Percentiles rank a stretch among this genome's conserved stretches.
Conservation (phyloP, 2,888 invertebrate genomes). For the Eupithecia abbreviata region DNA sequence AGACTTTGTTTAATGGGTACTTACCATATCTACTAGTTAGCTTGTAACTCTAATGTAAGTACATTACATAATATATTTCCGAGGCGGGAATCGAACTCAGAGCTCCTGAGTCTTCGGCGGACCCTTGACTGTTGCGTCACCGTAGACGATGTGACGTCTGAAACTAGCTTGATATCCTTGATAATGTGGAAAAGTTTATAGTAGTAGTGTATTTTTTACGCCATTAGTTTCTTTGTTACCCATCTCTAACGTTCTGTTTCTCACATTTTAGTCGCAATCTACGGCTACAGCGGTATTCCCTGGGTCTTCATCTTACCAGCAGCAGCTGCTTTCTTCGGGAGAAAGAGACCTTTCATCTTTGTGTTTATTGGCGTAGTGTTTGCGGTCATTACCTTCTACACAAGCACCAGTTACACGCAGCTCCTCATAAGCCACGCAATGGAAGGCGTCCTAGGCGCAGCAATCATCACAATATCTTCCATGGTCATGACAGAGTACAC, state of each 20-base stretch:
- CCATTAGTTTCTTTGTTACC: neutral
- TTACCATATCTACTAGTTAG: neutral
- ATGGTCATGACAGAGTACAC: constrained; percentile 41
- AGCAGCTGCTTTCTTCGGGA: constrained; percentile 37
- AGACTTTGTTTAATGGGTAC: neutral
- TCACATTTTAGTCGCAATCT: constrained; percentile 9
- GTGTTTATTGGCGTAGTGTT: constrained; percentile 22
- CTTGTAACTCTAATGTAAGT: neutral
- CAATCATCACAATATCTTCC: neutral
- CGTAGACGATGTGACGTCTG: neutral
- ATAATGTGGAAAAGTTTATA: neutral
- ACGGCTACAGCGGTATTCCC: constrained; percentile 37
- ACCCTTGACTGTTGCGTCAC: too few relatives aligned
- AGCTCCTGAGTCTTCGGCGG: neutral
- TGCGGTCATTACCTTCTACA: constrained; percentile 39
- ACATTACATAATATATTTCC: neutral
- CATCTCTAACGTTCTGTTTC: neutral
- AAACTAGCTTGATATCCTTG: neutral
- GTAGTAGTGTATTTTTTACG: neutral
- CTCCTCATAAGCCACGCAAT: constrained; percentile 42
- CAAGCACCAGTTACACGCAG: constrained; percentile 31
- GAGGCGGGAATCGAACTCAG: neutral
- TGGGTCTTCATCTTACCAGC: constrained; percentile 39
- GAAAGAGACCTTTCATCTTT: constrained; percentile 35
- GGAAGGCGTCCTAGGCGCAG: constrained; percentile 25